Conservation (phyloP, 1,140 invertebrate genomes). For the Thaumatotibia leucotreta region DNA sequence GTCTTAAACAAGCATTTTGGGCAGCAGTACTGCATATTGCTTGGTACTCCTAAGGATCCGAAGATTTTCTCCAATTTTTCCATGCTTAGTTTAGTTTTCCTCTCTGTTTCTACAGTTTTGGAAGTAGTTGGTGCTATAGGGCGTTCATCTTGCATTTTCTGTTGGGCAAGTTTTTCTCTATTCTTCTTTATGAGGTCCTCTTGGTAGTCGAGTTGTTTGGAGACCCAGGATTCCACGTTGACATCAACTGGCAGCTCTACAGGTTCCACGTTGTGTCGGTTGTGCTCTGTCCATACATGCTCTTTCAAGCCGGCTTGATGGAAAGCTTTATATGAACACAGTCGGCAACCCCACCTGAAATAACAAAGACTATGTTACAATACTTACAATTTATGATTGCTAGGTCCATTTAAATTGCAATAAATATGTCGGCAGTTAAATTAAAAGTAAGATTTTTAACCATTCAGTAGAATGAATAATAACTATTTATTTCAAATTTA, state of each 20-base stretch:
- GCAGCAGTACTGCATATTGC: conserved; percentile 37
- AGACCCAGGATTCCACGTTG: conserved; percentile 53
- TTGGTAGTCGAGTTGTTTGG: conserved; percentile 42
- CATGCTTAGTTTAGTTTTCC: not conserved
- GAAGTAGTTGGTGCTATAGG: conserved; percentile 12
- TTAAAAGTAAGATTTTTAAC: no score
- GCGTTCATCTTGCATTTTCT: conserved; percentile 26
- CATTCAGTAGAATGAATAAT: no score
- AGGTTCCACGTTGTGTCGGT: conserved; percentile 32
- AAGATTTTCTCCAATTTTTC: conserved; percentile 43
- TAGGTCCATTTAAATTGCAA: no score
- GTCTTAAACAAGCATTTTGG: conserved; percentile 43
- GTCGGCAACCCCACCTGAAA: conserved; percentile 58
- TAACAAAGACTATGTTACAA: not conserved
- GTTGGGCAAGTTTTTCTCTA: conserved; percentile 42
- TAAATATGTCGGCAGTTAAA: no score
- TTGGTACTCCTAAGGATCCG: conserved; percentile 40
- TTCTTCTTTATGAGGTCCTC: conserved; percentile 35
- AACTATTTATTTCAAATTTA: no score
- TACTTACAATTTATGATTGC: no score
- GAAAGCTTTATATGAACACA: conserved; percentile 64
- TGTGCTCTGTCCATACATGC: conserved; percentile 52
- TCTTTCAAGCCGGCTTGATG: conserved; percentile 51
- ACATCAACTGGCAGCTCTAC: conserved; percentile 36
- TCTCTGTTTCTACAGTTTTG: not conserved